Evolutionary conservation across 2,113 vertebrate species (phyloP), one percentile per base, ranked within the genome.

Genomic region (Cromileptes altivelis): DNA sequence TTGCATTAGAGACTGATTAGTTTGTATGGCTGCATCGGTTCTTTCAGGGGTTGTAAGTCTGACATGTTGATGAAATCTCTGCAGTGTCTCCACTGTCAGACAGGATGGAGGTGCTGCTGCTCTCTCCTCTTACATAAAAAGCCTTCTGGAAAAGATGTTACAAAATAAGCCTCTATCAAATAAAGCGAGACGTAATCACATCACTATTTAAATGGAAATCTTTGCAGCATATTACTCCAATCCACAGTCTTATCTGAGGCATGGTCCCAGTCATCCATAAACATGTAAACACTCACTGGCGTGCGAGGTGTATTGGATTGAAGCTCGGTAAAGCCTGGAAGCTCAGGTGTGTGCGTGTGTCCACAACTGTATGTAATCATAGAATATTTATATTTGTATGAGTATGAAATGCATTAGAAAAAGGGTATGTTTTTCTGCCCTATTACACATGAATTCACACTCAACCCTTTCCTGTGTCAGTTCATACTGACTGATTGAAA

Each of bases 91-190:
- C 3, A 2, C 23, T 61, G 33, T 75, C 10, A 42, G 25, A 70
- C 27, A 49, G 45, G 25, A 73, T 57, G 62, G 81, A 79, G 80
- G 69, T 52, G 56, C 21, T 75, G 49, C 25, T 4, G 8, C 63
- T 64, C 23, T 70, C 49, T 62, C 37, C 14, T n/a, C 56, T 88
- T 81, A 85, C 76, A 82, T 78, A 64, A 88, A 89, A 82, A 82
- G 62, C 58, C 61, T 75, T 17, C 17, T 52, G 56, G 73, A 89
- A 75, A 80, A 7, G 57, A 74, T 75, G 74, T 78, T 75, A 78
- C 67, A 78, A 82, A 89, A 88, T 75, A 70, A 86, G 67, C 84
- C 67, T 70, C n/a, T 42, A 85, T 88, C 71, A 85, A 84, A 82
- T 82, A 74, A 72, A 78, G 49, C 19, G 6, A 82, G 75, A 75